Base-by-base conservation (phyloP, 1,140 invertebrate species). In the Bombus soroeensis region DNA sequence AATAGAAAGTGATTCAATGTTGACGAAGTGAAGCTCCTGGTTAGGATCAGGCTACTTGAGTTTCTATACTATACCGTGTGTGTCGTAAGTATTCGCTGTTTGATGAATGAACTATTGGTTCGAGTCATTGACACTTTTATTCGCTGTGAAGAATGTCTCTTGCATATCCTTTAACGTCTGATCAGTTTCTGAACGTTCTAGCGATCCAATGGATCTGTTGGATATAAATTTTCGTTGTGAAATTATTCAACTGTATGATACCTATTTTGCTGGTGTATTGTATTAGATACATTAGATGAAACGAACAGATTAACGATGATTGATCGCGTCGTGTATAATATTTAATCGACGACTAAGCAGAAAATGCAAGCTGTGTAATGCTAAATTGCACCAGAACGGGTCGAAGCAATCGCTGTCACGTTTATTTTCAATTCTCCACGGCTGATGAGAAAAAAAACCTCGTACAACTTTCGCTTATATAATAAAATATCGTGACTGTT, bases 1-100 rank as follows among this genome's bases (percentile, higher is more conserved):
- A 80, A 80, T 80, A 53, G 78, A 80, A 80, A 80, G 64, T 32
- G 78, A 80, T 77, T 77, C 28, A 41, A 39, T n/a, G 37, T 37
- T 15, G 74, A 76, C 39, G 53, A n/a, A 59, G 74, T 5, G n/a
- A 12, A 62, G 15, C 39, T 77, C 18, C 37, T 41, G 53, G 34
- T 32, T 59, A 77, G 32, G 15, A 18, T 9, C 34, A 59, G 1
- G 13, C 75, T 57, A 57, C 37, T 77, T 25, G 76, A 64, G 57
- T 25, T 78, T 78, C 59, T 25, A 25, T 57, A 8, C 28, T 34
- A 32, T 4, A 10, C 41, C 8, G 13, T 10, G 13, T 68, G 15
- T 47, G 43, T 47, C n/a, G 66, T 57, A 57, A 59, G 25, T 57
- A 62, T 71, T 81, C 57, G 43, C 34, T 59, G 74, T 32, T 62